Conservation (phyloP, 2,888 invertebrate genomes). For the Rotaria magnacalcarata region DNA sequence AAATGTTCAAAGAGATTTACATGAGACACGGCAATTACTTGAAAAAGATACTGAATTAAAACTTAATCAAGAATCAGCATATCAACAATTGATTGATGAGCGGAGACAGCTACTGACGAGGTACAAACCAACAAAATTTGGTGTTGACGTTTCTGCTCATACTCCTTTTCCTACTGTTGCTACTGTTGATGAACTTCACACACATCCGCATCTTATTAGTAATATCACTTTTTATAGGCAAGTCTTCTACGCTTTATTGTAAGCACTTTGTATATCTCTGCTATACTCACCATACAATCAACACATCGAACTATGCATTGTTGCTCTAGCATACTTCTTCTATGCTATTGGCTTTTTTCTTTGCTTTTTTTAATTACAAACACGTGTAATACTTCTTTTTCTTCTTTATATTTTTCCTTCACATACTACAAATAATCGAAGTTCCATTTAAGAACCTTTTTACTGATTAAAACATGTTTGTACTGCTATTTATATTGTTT, state of each 20-base stretch:
- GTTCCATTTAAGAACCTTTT: too few relatives aligned
- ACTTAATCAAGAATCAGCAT: neutral
- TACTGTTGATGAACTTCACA: neutral
- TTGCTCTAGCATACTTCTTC: too few relatives aligned
- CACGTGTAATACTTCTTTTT: too few relatives aligned
- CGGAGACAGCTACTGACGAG: neutral
- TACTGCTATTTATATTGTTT: too few relatives aligned
- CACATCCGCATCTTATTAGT: neutral
- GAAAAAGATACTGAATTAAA: neutral
- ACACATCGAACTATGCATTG: too few relatives aligned
- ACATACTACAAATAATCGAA: too few relatives aligned
- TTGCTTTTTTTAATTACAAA: too few relatives aligned
- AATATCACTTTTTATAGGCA: conserved; percentile 19
- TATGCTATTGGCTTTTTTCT: too few relatives aligned
- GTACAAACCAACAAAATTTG: neutral
- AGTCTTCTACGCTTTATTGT: neutral
- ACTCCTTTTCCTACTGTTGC: neutral
- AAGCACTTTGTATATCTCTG: neutral
- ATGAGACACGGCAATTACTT: conserved; percentile 35
- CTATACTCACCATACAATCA: neutral
- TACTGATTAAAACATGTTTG: too few relatives aligned
- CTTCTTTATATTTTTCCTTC: too few relatives aligned
- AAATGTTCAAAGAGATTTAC: conserved; percentile 3
- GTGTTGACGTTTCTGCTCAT: neutral
- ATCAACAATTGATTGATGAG: conserved; percentile 4